Evolutionary conservation across 92 coral and sea anemone species (phyloP), one percentile per base, ranked within the genome.

Genomic region (Pocillopora grandis): DNA sequence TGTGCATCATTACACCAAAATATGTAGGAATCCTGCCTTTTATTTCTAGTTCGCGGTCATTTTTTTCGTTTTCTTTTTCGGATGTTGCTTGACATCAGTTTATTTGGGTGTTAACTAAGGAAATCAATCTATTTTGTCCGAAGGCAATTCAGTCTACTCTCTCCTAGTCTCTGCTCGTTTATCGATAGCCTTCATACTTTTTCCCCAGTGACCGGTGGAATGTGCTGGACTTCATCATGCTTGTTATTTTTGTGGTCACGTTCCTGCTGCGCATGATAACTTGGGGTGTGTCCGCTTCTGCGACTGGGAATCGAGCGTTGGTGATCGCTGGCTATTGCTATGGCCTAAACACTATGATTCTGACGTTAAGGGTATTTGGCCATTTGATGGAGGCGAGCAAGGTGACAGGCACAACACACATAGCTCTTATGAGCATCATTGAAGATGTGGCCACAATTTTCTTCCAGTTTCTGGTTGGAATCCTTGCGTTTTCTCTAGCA

Each of bases 161-260:
- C 31, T 27, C 31, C 31, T 27, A 27, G 31, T 27, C 31, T 27
- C 31, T 27, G 31, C 31, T 27, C 31, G 31, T 27, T 27, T 27
- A 27, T 27, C 31, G 31, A 27, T 27, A 27, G 1, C 31, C 31
- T 27, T 1, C 0, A 27, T 27, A 27, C 31, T 27, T 27, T 27
- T 27, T 27, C 31, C 31, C 68, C 76, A 87, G 90, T 76, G 87
- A 87, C 76, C 82, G 87, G 16, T 87, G 90, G 90, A 87, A 87
- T 23, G 72, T 67, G 14, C 36, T 76, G 20, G 87, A 87, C 78
- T 70, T 87, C 69, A 69, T 66, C 18, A 87, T 70, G 60, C 87
- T 87, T 42, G 31, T 76, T 49, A 71, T 81, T 19, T 87, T 75
- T 31, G 72, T 87, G 10, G 62, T 48, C 23, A 76, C 80, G 11